Evolutionary conservation across 2,113 vertebrate genomes (phyloP).

Genomic region (mouse (Mus musculus)): GRCm39 chr12:25451001-25451500

Average conservation of each 20-base stretch:
- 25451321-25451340: not conserved
- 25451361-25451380: not conserved
- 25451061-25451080: not conserved
- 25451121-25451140: accelerated
- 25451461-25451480: not conserved
- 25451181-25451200: accelerated
- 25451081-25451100: not conserved
- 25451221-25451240: not conserved
- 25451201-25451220: not conserved
- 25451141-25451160: accelerated
- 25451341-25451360: not conserved
- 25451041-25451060: accelerated
- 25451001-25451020: not conserved
- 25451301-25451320: not conserved
- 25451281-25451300: not conserved
- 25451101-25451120: not conserved
- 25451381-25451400: not conserved
- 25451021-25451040: not conserved
- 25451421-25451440: not conserved
- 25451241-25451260: not conserved
- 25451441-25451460: not conserved
- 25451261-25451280: too few species aligned
- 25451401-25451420: not conserved
- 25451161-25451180: not conserved
- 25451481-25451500: not conserved